Evolutionary conservation across 2,113 vertebrate species (phyloP), one percentile per base, ranked within the genome.

Genomic region (Gila orcuttii): DNA sequence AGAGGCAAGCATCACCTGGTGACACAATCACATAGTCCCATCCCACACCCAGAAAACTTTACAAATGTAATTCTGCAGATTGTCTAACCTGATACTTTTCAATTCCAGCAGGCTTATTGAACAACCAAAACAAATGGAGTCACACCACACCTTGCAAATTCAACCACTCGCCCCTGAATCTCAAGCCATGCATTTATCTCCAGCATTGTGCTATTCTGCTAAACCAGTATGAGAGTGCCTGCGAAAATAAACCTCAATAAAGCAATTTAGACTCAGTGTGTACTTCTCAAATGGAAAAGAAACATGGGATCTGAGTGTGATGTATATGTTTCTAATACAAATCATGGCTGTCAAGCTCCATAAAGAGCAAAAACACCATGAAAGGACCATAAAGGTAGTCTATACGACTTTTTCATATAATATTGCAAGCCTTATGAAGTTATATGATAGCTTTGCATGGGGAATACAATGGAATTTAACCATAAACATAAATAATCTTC

Each of bases 21-120:
- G 73, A 75, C 42, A 50, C 47, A 39, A 39, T 71, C 68, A 39
- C 68, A 23, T 10, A 55, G 42, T 55, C 25, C 25, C 2, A 13
- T 52, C 15, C 25, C 11, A 13, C 23, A 75, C 11, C 3, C 45
- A 31, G n/a, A 28, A 55, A 76, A 52, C 15, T 76, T 52, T 31
- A 31, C 15, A 8, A 52, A 76, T 55, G 74, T 76, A 52, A 52
- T 76, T 76, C 74, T 17, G 13, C 74, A 76, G 74, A 76, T 52
- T 76, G 25, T 76, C 74, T 76, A 76, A 76, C 47, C 25, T 9
- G 8, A 76, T 76, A 31, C 74, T 52, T 52, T 76, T 76, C 74
- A 76, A 52, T 52, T 76, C 74, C 45, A 50, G 45, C 74, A 76
- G 74, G 47, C n/a, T 52, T 76, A 52, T 17, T 52, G 74, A 76